These are phyloP conservation scores for Pelecanoides urinatrix DNA, from an alignment of 2,113 vertebrate species.

Conservation along the genomic window DNA sequence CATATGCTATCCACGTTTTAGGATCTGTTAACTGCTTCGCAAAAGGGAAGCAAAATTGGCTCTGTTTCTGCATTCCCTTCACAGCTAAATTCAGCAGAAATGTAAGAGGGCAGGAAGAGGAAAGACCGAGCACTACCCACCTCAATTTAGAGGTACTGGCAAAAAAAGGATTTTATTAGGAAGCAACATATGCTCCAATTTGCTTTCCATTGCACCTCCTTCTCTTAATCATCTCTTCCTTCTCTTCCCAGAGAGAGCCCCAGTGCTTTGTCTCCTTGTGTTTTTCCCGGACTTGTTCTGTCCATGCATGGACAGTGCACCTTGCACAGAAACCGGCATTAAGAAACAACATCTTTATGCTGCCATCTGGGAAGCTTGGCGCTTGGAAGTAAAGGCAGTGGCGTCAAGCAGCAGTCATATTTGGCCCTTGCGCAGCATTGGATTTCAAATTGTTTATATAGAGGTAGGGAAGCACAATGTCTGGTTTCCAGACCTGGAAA, in stretches of 20 bases:
- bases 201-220: neutral
- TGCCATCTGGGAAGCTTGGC: constrained; percentile 17
- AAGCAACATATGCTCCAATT: neutral
- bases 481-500: constrained; percentile 40
- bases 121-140: neutral
- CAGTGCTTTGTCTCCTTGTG: neutral
- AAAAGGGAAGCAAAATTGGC: constrained; percentile 31
- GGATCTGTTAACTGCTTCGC: constrained; percentile 30
- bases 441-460: neutral
- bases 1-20: constrained; percentile 12
- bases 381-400: neutral
- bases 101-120: neutral
- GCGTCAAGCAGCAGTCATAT: neutral
- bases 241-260: neutral
- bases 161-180: constrained; percentile 8
- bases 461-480: neutral
- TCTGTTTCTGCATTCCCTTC: constrained; percentile 31
- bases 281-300: neutral
- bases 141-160: neutral
- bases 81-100: constrained; percentile 35
- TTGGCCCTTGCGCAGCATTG: neutral
- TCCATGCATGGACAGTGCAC: neutral
- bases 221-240: neutral
- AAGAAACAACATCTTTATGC: neutral
- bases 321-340: neutral